Conservation (phyloP, 2,113 vertebrate species). For the Melospiza melodia region DNA sequence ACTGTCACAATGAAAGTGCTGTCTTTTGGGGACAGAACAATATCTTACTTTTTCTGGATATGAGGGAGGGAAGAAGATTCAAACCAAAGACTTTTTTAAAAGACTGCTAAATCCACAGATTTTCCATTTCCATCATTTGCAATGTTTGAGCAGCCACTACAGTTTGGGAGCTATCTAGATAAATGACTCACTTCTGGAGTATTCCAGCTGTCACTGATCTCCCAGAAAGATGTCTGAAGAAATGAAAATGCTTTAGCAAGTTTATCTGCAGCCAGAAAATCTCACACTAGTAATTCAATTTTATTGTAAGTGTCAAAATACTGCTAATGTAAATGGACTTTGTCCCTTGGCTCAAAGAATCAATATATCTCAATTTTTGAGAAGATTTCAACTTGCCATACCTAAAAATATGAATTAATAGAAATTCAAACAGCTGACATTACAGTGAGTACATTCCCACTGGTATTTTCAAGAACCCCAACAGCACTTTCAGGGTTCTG, state of each 20-base stretch:
- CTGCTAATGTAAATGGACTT: conserved; percentile 30
- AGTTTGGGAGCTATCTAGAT: conserved; percentile 4
- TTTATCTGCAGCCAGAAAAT: conserved; percentile 33
- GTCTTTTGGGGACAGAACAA: not conserved
- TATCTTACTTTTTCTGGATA: not conserved
- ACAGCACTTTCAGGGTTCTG: not conserved
- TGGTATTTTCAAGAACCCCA: not conserved
- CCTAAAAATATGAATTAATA: not conserved
- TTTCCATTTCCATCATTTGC: not conserved
- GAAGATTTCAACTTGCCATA: not conserved
- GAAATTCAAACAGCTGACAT: not conserved
- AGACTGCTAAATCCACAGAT: not conserved
- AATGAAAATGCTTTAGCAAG: not conserved
- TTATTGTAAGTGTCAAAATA: conserved; percentile 30
- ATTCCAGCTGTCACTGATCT: conserved; percentile 24
- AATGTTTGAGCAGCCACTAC: not conserved
- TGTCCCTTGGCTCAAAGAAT: conserved; percentile 23
- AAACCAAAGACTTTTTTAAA: not conserved
- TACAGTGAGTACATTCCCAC: not conserved
- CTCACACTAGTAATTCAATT: conserved; percentile 16
- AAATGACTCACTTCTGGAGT: conserved; percentile 37
- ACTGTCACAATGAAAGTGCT: not conserved
- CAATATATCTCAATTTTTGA: not conserved
- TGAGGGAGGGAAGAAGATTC: not conserved
- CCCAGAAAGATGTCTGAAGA: conserved; percentile 20